Evolutionary conservation across 2,113 vertebrate species (phyloP), one percentile per base, ranked within the genome.

Genomic region (Terrapene triunguis): DNA sequence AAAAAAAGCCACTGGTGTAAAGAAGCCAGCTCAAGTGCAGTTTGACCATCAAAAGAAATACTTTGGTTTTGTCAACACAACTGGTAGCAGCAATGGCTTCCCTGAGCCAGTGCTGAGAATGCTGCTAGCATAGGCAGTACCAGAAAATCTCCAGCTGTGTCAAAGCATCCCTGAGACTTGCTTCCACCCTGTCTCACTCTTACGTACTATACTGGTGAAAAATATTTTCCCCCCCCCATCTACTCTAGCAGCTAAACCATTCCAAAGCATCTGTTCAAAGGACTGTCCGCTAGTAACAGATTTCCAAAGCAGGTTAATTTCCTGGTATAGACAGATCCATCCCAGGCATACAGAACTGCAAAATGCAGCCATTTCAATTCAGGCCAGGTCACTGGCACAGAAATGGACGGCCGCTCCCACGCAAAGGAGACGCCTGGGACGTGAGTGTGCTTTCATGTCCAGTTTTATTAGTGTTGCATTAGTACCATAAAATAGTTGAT

Each of bases 381-480:
- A 7, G 74, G 1, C 3, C n/a, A 94, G 50, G 87, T 81, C 48
- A 65, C 22, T n/a, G 57, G 57, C 86, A 57, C 42, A 35, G 59
- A 29, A 78, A 50, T 11, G 19, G 48, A 84, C 24, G 86, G 80
- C 74, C 87, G 92, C 79, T 54, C 89, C 57, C 9, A 65, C 80
- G 8, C 57, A 97, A 93, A 97, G 84, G 96, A 0, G 0, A 98
- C 80, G 82, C 93, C 27, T 89, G 89, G 97, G 32, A 92, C 51
- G 1, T 92, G 84, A 87, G 44, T 96, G 97, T 98, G 97, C 96
- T 98, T 97, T 97, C 95, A 95, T 89, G 93, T 97, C 96, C 97
- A 92, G 96, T 96, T 98, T 98, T 98, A 98, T 98, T 98, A 98
- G 97, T 98, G 97, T 97, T 95, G 97, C 97, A 94, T 97, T 98